Conservation (phyloP, 2,888 invertebrate species). For the Exephanes ischioxanthus region DNA sequence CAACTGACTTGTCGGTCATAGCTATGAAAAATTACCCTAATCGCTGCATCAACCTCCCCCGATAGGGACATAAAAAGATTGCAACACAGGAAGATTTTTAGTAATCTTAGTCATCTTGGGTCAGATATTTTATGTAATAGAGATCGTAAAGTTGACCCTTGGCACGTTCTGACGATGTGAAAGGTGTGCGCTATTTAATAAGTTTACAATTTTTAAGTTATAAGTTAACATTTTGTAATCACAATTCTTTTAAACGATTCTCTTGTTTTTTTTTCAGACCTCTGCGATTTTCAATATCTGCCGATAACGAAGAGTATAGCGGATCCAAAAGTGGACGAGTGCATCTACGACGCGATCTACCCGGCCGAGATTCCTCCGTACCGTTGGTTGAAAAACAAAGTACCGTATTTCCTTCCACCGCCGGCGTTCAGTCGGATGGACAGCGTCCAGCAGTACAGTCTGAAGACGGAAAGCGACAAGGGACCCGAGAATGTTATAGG, state of each 20-base stretch:
- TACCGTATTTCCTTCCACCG: slow-evolving; percentile 91
- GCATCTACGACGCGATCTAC: slow-evolving; percentile 88
- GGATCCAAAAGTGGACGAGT: slow-evolving; percentile 85
- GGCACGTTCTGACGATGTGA: no score
- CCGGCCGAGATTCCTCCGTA: slow-evolving; percentile 87
- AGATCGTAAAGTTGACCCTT: no score
- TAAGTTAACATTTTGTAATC: background rate
- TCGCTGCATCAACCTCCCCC: no score
- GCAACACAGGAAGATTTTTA: no score
- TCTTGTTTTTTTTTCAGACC: slow-evolving; percentile 85
- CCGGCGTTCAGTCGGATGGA: slow-evolving; percentile 92
- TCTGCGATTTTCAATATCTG: slow-evolving; percentile 97
- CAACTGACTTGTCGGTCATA: no score
- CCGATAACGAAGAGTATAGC: slow-evolving; percentile 88
- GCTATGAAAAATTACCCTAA: no score
- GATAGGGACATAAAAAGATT: no score
- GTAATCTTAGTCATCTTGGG: no score
- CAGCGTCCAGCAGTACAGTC: slow-evolving; percentile 83
- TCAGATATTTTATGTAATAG: no score
- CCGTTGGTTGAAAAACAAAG: slow-evolving; percentile 87
- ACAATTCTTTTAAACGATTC: slow-evolving; percentile 82
- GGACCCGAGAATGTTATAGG: slow-evolving; percentile 85
- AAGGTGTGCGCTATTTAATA: no score
- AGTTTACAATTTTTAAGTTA: background rate
- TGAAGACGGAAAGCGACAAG: slow-evolving; percentile 79